phyloP scores from a whole-genome alignment of 2,113 vertebrate genomes.

The Hippocampus mohnikei region DNA sequence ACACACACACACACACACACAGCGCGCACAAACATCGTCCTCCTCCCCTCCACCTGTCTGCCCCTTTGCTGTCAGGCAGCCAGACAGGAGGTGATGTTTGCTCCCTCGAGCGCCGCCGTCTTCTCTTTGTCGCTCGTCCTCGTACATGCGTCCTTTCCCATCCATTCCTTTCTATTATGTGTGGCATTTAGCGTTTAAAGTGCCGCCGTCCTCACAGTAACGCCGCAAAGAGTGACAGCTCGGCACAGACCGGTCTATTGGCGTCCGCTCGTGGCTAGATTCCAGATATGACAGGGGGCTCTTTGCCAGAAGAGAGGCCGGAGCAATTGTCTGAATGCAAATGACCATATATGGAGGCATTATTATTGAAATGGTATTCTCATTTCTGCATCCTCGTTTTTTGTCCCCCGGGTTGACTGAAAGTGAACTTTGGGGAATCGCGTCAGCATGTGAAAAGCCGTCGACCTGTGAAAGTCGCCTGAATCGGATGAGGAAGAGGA shows the following conservation, averaged over 20 bases:
- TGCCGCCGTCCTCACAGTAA: conserved; percentile 38
- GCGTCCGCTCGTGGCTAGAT: conserved; percentile 47
- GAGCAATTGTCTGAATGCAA: conserved; percentile 57
- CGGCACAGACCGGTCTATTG: conserved; percentile 21
- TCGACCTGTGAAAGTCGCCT: conserved; percentile 23
- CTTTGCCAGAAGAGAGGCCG: conserved; percentile 31
- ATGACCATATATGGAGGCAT: conserved; percentile 46
- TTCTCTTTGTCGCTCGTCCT: conserved; percentile 32
- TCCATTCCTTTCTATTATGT: conserved; percentile 27
- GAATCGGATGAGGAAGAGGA: conserved; percentile 9
- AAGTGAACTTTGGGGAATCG: conserved; percentile 31
- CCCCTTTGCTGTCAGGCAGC: conserved; percentile 65
- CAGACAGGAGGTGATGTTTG: conserved; percentile 64
- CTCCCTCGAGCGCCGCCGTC: conserved; percentile 61
- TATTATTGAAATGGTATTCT: conserved; percentile 42
- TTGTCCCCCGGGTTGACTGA: conserved; percentile 41
- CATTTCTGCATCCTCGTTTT: conserved; percentile 20
- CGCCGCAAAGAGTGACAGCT: conserved; percentile 34
- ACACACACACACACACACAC: too few species aligned
- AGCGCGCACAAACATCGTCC: conserved; percentile 17
- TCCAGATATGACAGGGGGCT: conserved; percentile 58
- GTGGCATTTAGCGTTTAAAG: conserved; percentile 68
- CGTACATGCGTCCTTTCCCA: conserved; percentile 14
- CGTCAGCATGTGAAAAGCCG: conserved; percentile 33
- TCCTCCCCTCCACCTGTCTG: conserved; percentile 61